Percentiles rank a stretch among this genome's conserved stretches.
These are phyloP conservation scores for Tipula unca DNA, from an alignment of 2,888 invertebrate genomes.

Conservation along the genomic window DNA sequence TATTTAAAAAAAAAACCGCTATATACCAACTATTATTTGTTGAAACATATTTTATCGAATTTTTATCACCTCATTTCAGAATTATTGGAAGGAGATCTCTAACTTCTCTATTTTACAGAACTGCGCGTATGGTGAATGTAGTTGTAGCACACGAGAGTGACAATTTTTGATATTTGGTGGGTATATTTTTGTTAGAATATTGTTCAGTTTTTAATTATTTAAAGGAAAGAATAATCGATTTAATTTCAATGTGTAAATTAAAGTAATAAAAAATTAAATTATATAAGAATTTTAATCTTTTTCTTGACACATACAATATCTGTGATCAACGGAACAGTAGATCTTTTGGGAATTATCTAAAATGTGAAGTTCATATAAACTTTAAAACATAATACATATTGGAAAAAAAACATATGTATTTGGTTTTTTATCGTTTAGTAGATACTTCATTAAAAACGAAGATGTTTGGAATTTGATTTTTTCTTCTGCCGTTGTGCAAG, in stretches of 20 bases:
- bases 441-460: no score
- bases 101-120: conserved; percentile 17
- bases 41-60: conserved; percentile 17
- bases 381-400: no score
- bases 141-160: neutral
- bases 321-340: no score
- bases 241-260: neutral
- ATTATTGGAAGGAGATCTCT: neutral
- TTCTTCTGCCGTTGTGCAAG: no score
- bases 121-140: neutral
- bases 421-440: no score
- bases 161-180: neutral
- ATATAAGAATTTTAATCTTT: neutral
- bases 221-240: conserved; percentile 14
- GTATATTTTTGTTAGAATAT: neutral
- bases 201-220: neutral
- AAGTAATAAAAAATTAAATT: neutral
- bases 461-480: no score
- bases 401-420: no score
- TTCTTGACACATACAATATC: no score
- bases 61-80: conserved; percentile 18
- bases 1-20: neutral
- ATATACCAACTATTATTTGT: neutral
- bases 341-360: no score
- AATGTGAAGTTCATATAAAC: no score